Conservation (phyloP, 2,113 vertebrate genomes). For the Cromileptes altivelis region DNA sequence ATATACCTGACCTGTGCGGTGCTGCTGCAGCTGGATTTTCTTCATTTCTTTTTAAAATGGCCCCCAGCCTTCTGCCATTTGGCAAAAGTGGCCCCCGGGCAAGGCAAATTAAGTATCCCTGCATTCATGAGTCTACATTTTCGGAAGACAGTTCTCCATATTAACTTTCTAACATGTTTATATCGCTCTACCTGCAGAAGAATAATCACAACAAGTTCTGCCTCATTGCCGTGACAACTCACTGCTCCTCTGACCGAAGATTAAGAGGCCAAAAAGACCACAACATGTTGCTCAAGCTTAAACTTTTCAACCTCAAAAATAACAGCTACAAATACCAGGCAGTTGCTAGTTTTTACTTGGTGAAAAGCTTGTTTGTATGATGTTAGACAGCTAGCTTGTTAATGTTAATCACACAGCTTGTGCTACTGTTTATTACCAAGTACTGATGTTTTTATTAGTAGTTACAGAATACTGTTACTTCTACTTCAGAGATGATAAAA, state of each 20-base stretch:
- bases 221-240: background rate
- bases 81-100: too few species aligned
- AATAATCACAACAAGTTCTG: background rate
- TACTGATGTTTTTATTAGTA: too few species aligned
- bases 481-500: background rate
- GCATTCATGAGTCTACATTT: background rate
- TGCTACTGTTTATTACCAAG: background rate
- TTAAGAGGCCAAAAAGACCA: background rate
- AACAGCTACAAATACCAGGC: background rate
- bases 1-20: too few species aligned
- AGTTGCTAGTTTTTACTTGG: background rate
- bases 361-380: background rate
- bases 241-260: background rate
- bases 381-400: background rate
- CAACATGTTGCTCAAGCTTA: too few species aligned
- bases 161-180: background rate
- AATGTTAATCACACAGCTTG: background rate
- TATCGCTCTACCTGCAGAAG: background rate
- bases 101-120: too few species aligned
- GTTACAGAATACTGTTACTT: background rate
- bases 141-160: background rate
- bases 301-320: background rate
- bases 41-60: too few species aligned
- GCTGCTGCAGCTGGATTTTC: too few species aligned
- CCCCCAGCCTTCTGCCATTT: too few species aligned